phyloP scores from a whole-genome alignment of 1,140 invertebrate species.

The Diprion similis region DNA sequence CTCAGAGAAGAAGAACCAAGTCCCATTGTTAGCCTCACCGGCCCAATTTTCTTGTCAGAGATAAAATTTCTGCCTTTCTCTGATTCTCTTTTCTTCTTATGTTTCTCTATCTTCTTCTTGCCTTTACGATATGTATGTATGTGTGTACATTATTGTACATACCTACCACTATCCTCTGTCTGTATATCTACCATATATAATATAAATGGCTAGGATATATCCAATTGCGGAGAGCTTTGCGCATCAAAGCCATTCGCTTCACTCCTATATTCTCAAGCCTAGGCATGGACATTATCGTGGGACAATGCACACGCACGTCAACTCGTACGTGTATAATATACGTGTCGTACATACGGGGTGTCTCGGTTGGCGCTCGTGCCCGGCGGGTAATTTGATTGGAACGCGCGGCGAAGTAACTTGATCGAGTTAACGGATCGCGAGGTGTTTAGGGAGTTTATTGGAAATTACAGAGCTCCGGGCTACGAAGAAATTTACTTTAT shows the following conservation, averaged over 20 bases:
- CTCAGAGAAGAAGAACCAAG: background rate
- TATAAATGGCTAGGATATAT: background rate
- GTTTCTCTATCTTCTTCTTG: no score
- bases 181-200: background rate
- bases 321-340: background rate
- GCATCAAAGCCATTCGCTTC: background rate
- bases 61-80: background rate
- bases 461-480: constrained; percentile 4
- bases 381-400: background rate
- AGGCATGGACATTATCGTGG: background rate
- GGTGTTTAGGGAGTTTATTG: background rate
- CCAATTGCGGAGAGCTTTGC: background rate
- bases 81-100: background rate
- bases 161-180: no score
- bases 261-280: background rate
- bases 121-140: no score
- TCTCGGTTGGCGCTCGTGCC: background rate
- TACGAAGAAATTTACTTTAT: background rate
- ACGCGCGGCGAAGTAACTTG: background rate
- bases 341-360: background rate
- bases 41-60: background rate
- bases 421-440: constrained; percentile 4
- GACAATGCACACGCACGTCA: background rate
- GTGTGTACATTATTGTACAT: no score
- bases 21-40: background rate